Conservation (phyloP, 2,888 invertebrate species). For the Agrochola macilenta region DNA sequence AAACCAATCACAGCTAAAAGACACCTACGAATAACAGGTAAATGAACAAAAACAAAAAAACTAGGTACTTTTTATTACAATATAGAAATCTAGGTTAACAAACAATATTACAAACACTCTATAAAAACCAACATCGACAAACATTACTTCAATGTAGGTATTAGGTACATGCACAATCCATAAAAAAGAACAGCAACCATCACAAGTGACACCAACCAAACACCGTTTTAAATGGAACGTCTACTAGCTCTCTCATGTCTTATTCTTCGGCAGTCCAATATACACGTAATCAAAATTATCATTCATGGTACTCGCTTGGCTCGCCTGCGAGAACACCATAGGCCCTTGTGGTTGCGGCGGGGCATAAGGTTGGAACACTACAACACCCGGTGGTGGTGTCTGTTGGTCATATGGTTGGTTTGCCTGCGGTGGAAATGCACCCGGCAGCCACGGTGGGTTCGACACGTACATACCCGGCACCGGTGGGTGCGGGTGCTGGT, state of each 20-base stretch:
- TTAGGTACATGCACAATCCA: not conserved
- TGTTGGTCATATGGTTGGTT: not conserved
- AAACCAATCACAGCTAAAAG: not conserved
- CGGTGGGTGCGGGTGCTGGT: not conserved
- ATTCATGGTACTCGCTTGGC: not conserved
- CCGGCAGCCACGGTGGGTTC: not conserved
- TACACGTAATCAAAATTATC: constrained; percentile 74
- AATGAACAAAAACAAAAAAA: constrained; percentile 30
- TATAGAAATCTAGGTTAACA: constrained; percentile 6
- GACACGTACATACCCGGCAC: not conserved
- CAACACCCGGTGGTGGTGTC: not conserved
- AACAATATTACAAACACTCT: constrained; percentile 14
- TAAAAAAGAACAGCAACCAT: constrained; percentile 3
- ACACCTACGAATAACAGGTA: not conserved
- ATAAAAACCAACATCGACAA: not conserved
- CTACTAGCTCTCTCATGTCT: constrained; percentile 46
- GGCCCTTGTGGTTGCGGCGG: not conserved
- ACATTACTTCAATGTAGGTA: not conserved
- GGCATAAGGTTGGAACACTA: too few species aligned
- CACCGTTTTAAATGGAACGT: not conserved
- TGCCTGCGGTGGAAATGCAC: not conserved
- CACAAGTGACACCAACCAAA: not conserved
- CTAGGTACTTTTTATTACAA: constrained; percentile 35
- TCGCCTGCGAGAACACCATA: not conserved
- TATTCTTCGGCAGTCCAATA: constrained; percentile 77